Conservation (phyloP, 1,140 invertebrate genomes). For the Drosophila parabipectinata region DNA sequence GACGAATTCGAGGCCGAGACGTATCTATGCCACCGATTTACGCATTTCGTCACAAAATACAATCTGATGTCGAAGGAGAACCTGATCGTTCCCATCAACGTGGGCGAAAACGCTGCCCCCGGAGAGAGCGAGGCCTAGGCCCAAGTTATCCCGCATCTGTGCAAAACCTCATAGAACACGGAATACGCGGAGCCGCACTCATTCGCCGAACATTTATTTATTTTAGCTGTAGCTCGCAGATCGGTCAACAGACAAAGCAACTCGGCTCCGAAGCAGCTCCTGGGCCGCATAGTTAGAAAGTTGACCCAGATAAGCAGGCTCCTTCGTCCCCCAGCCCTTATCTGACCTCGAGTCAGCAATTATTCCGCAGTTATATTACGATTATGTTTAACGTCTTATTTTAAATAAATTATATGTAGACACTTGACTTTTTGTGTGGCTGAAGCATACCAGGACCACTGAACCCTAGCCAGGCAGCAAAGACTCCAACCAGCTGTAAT, state of each 20-base stretch:
- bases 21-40: conserved; percentile 97
- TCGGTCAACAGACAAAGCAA: conserved; percentile 10
- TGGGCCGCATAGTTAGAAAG: conserved; percentile 21
- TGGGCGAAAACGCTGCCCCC: conserved; percentile 84
- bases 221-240: conserved; percentile 67
- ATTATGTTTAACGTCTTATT: conserved; percentile 74
- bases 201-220: conserved; percentile 71
- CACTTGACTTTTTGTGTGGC: conserved; percentile 35
- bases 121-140: conserved; percentile 89
- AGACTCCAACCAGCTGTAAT: conserved; percentile 18
- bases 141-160: conserved; percentile 14
- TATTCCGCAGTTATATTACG: conserved; percentile 60
- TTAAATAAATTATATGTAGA: conserved; percentile 79
- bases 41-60: conserved; percentile 99
- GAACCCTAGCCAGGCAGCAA: conserved; percentile 20
- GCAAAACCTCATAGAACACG: conserved; percentile 20
- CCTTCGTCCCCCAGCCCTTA: conserved; percentile 6
- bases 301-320: conserved; percentile 23
- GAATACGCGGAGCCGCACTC: conserved; percentile 45
- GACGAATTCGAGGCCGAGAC: conserved; percentile 99
- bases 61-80: conserved; percentile 99
- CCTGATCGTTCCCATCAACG: conserved; percentile 96
- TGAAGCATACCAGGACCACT: conserved; percentile 10
- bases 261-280: neutral
- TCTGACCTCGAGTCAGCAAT: conserved; percentile 44